Evolutionary conservation across 2,797 vertebrate species (phyloP).

Genomic region (Chlorospingus flavigularis): DNA sequence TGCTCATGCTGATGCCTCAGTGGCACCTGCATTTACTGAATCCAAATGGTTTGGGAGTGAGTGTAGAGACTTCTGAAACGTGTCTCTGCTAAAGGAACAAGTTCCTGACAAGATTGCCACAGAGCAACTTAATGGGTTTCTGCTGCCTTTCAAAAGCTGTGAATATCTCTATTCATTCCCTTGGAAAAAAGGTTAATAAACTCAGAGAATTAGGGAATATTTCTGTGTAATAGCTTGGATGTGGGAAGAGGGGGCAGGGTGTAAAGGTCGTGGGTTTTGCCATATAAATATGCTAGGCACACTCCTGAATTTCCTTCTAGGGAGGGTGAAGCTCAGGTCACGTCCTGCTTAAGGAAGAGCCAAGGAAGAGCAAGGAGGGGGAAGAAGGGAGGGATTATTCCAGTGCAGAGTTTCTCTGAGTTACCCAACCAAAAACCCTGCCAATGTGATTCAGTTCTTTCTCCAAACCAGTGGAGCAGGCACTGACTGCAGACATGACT

Average conservation of each 20-base stretch:
- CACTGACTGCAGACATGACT: constrained; percentile 5
- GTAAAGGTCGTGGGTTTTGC: neutral
- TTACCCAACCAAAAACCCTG: constrained; percentile 22
- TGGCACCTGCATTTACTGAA: neutral
- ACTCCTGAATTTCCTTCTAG: neutral
- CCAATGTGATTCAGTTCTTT: constrained; percentile 8
- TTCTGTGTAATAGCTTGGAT: neutral
- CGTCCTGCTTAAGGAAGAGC: neutral
- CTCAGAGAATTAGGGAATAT: constrained; percentile 9
- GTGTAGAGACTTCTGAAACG: neutral
- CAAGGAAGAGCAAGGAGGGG: neutral
- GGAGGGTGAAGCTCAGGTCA: neutral
- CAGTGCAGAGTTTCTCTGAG: neutral
- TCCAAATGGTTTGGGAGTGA: neutral
- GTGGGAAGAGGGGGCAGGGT: neutral
- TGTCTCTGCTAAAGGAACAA: constrained; percentile 6
- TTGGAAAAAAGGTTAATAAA: constrained; percentile 43
- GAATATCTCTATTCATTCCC: constrained; percentile 24
- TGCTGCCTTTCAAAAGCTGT: constrained; percentile 30
- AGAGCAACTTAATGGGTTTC: constrained; percentile 36
- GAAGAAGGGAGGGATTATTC: neutral
- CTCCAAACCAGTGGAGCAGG: constrained; percentile 30
- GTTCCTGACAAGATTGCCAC: neutral
- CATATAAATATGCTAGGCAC: neutral
- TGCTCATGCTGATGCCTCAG: neutral